Percentiles rank a stretch among this genome's conserved stretches.
Evolutionary conservation across 1,140 invertebrate genomes (phyloP).

Genomic region (Pinna nobilis): DNA sequence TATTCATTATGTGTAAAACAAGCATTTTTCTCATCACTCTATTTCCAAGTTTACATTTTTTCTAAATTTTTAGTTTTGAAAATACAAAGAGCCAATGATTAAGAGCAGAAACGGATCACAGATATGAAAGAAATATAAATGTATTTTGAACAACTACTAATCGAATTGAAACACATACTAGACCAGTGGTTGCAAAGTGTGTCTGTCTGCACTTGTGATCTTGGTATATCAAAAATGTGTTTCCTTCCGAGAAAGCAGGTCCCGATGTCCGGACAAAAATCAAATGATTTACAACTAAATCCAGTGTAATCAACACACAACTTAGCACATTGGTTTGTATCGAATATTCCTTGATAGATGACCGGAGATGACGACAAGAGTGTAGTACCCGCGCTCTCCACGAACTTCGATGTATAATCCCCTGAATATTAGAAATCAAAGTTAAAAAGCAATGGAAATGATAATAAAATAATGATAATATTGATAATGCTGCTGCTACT

Average conservation of each 20-base stretch:
- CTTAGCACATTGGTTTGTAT: conserved; percentile 58
- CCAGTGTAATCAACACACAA: conserved; percentile 58
- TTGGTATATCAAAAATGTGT: conserved; percentile 60
- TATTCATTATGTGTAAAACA: too few species aligned
- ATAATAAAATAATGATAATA: too few species aligned
- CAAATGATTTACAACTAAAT: conserved; percentile 66
- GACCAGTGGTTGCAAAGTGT: conserved; percentile 63
- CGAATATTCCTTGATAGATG: conserved; percentile 60
- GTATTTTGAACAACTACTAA: not conserved
- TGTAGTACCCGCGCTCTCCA: conserved; percentile 51
- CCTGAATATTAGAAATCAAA: too few species aligned
- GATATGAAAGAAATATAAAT: not conserved
- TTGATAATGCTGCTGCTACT: too few species aligned
- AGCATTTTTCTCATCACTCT: too few species aligned
- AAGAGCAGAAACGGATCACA: not conserved
- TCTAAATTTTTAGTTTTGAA: too few species aligned
- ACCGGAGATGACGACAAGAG: conserved; percentile 52
- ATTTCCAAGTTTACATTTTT: too few species aligned
- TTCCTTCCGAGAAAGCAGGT: conserved; percentile 60
- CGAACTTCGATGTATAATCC: conserved; percentile 57
- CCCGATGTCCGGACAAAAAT: conserved; percentile 59
- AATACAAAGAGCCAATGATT: not conserved
- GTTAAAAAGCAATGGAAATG: too few species aligned
- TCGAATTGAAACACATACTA: conserved; percentile 47
- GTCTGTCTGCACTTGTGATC: conserved; percentile 45